Evolutionary conservation across 2,888 invertebrate species (phyloP).

Genomic region (Plebejus argus): DNA sequence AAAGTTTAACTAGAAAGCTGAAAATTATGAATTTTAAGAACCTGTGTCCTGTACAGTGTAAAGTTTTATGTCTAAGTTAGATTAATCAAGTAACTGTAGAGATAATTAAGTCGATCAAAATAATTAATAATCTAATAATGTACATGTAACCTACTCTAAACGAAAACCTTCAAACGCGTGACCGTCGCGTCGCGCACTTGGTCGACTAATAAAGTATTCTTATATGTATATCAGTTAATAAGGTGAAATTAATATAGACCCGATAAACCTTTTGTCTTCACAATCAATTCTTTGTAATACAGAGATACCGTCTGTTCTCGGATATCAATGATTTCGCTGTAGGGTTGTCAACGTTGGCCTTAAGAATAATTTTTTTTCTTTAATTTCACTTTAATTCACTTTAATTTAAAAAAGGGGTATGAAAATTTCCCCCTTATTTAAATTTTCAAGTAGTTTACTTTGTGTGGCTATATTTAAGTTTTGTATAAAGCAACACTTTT

Average conservation of each 20-base stretch:
- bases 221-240: constrained; percentile 39
- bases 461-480: background rate
- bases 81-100: too few species aligned
- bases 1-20: too few species aligned
- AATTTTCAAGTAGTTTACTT: too few species aligned
- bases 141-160: background rate
- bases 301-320: constrained; percentile 54
- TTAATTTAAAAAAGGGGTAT: too few species aligned
- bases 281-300: constrained; percentile 61
- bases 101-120: too few species aligned
- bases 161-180: background rate
- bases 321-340: constrained; percentile 49
- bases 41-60: too few species aligned
- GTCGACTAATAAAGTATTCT: background rate
- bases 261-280: constrained; percentile 54
- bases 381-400: too few species aligned
- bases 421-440: too few species aligned
- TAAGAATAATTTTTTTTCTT: background rate
- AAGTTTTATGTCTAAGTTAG: too few species aligned
- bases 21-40: too few species aligned
- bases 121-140: background rate
- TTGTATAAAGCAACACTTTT: background rate
- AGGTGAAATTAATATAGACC: constrained; percentile 57
- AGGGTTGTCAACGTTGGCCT: constrained; percentile 48
- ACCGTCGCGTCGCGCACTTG: background rate